Evolutionary conservation across 2,888 invertebrate species (phyloP).

Genomic region (Adelphocoris suturalis): DNA sequence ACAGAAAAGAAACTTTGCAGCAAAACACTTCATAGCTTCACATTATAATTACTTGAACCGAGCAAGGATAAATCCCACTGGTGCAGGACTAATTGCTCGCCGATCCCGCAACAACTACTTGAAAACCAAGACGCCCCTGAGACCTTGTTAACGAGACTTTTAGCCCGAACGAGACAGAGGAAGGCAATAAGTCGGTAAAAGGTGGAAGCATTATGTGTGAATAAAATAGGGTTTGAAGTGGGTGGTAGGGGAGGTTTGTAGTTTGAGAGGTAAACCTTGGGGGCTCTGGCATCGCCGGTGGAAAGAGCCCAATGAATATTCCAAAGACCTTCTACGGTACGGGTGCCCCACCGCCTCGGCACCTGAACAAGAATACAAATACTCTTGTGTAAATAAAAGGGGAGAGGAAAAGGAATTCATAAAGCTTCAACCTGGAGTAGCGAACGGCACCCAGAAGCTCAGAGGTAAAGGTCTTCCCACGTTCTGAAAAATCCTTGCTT

Average conservation of each 20-base stretch:
- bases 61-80: too few relatives aligned
- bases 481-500: not conserved
- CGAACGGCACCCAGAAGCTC: constrained; percentile 19
- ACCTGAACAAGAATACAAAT: constrained; percentile 57
- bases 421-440: constrained; percentile 31
- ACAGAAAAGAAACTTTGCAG: too few relatives aligned
- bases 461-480: constrained; percentile 12
- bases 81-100: too few relatives aligned
- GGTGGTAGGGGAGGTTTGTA: not conserved
- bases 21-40: too few relatives aligned
- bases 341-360: not conserved
- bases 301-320: constrained; percentile 34
- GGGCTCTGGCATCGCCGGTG: not conserved
- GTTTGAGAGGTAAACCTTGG: constrained; percentile 31
- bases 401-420: constrained; percentile 49
- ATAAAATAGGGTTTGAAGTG: constrained; percentile 1
- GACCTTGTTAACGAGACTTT: too few relatives aligned
- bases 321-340: constrained; percentile 12
- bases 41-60: too few relatives aligned
- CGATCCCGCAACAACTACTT: too few relatives aligned
- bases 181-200: constrained; percentile 11
- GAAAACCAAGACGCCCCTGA: too few relatives aligned
- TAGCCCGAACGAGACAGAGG: not conserved
- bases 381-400: constrained; percentile 52
- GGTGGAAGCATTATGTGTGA: constrained; percentile 10